A percentile compares a stretch with the other conserved stretches of the same genome.
phyloP scores from a whole-genome alignment of 2,113 vertebrate species.

The Strix aluco region DNA sequence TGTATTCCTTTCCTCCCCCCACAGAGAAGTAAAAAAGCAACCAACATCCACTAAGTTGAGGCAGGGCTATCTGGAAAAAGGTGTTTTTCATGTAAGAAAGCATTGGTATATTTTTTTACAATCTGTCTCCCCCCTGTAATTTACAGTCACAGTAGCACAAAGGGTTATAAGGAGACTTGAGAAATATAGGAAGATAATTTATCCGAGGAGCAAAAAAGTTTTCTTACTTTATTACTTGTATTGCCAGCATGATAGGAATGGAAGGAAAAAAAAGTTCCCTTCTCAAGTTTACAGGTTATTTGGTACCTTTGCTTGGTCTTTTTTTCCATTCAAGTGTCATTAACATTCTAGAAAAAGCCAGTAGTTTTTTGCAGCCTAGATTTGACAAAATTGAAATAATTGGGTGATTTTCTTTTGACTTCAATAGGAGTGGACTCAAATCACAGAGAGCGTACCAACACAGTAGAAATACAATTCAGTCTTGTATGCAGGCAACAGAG shows the following conservation, averaged over 20 bases:
- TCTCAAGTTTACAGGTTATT: neutral
- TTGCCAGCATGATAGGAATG: neutral
- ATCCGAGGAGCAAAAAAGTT: neutral
- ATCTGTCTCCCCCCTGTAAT: neutral
- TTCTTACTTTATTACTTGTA: neutral
- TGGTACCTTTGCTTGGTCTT: neutral
- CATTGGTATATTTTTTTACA: neutral
- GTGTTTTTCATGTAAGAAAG: neutral
- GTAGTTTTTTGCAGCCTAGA: neutral
- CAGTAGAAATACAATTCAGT: neutral
- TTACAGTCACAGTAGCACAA: neutral
- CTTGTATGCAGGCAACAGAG: neutral
- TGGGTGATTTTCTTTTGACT: conserved; percentile 38
- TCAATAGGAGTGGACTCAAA: neutral
- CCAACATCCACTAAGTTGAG: neutral
- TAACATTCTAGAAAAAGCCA: neutral
- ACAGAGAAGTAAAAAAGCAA: neutral
- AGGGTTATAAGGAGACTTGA: neutral
- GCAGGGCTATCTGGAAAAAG: neutral
- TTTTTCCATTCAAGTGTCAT: neutral
- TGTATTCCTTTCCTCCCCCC: neutral
- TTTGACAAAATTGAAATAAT: conserved; percentile 61
- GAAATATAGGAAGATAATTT: neutral
- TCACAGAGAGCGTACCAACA: neutral
- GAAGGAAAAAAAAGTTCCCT: neutral